phyloP scores from a whole-genome alignment of 1,140 invertebrate genomes.

The Penaeus indicus region DNA sequence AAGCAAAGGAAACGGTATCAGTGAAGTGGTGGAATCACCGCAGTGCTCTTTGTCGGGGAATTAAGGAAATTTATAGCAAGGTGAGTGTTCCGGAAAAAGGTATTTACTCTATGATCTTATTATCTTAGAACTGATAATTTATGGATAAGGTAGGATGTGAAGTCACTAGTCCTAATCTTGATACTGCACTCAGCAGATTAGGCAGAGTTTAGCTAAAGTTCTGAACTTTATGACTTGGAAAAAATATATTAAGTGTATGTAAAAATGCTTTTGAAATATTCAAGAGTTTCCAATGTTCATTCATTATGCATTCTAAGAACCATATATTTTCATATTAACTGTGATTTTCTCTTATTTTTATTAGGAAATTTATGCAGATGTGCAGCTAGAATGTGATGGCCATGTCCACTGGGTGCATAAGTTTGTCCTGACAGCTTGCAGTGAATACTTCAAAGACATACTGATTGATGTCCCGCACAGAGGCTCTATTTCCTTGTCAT shows the following conservation, averaged over 20 bases:
- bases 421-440: slow-evolving; percentile 52
- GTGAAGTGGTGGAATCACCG: slow-evolving; percentile 25
- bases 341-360: neutral
- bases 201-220: no score
- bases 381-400: slow-evolving; percentile 48
- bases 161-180: no score
- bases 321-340: neutral
- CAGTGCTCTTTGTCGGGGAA: slow-evolving; percentile 3
- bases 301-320: neutral
- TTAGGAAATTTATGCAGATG: slow-evolving; percentile 53
- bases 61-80: neutral
- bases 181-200: no score
- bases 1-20: neutral
- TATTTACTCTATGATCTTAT: neutral
- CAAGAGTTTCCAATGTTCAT: no score
- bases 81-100: neutral
- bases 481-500: slow-evolving; percentile 46
- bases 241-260: no score
- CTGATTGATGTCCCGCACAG: slow-evolving; percentile 44
- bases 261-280: no score
- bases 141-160: neutral
- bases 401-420: slow-evolving; percentile 58
- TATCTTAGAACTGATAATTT: neutral
- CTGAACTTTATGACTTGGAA: no score
- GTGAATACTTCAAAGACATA: slow-evolving; percentile 54